phyloP scores from a whole-genome alignment of 2,113 vertebrate genomes.

The Arothron firmamentum region DNA sequence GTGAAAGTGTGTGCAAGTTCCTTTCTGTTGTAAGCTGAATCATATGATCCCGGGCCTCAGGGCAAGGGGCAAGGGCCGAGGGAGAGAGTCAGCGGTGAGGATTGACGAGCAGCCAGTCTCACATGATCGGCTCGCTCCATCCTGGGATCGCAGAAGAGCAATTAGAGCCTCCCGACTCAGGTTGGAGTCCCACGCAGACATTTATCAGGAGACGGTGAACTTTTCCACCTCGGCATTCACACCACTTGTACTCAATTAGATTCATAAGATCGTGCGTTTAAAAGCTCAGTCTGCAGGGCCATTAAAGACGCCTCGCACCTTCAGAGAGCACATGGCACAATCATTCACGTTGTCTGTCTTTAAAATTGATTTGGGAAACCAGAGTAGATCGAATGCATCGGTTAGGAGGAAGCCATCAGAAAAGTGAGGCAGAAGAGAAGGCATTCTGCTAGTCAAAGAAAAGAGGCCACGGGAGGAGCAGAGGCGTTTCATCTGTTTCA shows the following conservation, averaged over 20 bases:
- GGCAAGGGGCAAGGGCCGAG: constrained; percentile 34
- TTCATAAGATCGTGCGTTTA: neutral
- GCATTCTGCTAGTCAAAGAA: constrained; percentile 8
- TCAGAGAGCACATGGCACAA: neutral
- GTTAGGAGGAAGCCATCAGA: constrained; percentile 9
- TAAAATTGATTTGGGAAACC: constrained; percentile 6
- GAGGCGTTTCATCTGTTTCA: constrained; percentile 35
- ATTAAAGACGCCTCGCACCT: neutral
- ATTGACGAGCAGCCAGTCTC: constrained; percentile 26
- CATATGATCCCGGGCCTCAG: constrained; percentile 57
- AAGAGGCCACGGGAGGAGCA: constrained; percentile 1
- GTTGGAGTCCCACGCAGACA: constrained; percentile 46
- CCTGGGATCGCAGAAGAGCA: constrained; percentile 49
- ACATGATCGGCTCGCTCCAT: constrained; percentile 44
- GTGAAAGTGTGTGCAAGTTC: constrained; percentile 15
- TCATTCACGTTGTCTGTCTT: neutral
- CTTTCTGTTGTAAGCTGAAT: constrained; percentile 44
- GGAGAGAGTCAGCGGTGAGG: constrained; percentile 27
- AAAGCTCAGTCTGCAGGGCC: neutral
- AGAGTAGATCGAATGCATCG: constrained; percentile 7
- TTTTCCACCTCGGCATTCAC: constrained; percentile 56
- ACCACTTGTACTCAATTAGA: constrained; percentile 1
- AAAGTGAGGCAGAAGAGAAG: constrained; percentile 2
- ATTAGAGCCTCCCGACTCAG: constrained; percentile 57
- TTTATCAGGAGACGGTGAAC: constrained; percentile 60